These are phyloP conservation scores for Lynx canadensis DNA, from an alignment of 2,113 vertebrate genomes.

Conservation along the genomic window DNA sequence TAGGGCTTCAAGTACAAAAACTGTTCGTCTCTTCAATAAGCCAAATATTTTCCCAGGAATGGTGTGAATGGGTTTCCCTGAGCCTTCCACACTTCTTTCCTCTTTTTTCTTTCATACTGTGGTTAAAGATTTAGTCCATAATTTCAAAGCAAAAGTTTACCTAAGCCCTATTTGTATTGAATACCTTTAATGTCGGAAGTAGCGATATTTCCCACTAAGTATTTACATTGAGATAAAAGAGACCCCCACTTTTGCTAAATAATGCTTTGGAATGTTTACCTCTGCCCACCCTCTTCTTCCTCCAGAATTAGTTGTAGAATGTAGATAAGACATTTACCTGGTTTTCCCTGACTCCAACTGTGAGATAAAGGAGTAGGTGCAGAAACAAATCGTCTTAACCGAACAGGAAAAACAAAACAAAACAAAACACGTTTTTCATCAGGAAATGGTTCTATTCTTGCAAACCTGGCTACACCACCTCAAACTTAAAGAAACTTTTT, in stretches of 20 bases:
- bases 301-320: conserved; percentile 28
- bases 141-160: conserved; percentile 2
- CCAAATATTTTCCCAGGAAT: background rate
- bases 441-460: background rate
- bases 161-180: background rate
- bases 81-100: background rate
- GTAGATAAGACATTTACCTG: background rate
- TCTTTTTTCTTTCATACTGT: background rate
- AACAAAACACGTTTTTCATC: background rate
- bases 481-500: background rate
- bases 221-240: background rate
- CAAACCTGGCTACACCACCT: background rate
- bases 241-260: background rate
- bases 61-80: background rate
- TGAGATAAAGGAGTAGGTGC: background rate
- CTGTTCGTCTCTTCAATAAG: background rate
- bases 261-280: background rate
- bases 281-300: background rate
- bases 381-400: background rate
- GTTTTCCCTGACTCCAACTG: background rate
- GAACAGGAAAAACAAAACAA: background rate
- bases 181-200: background rate
- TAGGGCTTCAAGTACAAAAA: background rate
- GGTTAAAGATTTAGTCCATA: conserved; percentile 18
- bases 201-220: background rate